These are phyloP conservation scores for Uropetala carovei DNA, from an alignment of 2,888 invertebrate species.

Conservation along the genomic window DNA sequence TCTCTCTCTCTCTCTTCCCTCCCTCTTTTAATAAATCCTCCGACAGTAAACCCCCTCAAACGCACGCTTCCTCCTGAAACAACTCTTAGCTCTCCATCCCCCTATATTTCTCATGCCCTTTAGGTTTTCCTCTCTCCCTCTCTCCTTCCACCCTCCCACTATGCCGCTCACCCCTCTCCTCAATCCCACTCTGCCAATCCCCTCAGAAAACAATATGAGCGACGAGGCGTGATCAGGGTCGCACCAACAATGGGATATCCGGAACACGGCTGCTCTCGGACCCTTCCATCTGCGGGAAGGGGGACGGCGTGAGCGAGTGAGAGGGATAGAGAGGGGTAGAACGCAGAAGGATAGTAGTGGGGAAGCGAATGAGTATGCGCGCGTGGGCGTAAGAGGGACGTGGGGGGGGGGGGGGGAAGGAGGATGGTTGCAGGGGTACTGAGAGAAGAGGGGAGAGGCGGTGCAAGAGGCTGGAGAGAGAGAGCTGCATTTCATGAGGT, in stretches of 20 bases:
- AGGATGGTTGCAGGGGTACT: too few species aligned
- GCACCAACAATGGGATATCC: constrained; percentile 55
- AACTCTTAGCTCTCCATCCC: constrained; percentile 3
- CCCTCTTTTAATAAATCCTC: constrained; percentile 23
- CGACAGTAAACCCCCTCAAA: neutral
- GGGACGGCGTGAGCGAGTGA: constrained; percentile 13
- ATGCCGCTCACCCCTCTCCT: neutral
- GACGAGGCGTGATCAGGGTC: constrained; percentile 58
- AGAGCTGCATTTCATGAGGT: constrained; percentile 26
- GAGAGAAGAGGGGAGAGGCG: neutral
- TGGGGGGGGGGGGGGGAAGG: neutral
- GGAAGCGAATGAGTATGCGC: neutral
- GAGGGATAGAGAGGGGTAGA: neutral
- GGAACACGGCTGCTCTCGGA: constrained; percentile 38
- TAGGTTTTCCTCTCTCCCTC: neutral
- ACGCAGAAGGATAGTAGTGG: neutral
- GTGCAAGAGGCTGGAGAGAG: neutral
- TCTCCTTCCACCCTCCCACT: neutral
- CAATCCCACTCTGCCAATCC: constrained; percentile 49
- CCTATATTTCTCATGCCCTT: neutral
- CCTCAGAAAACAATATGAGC: constrained; percentile 55
- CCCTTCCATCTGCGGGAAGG: constrained; percentile 18
- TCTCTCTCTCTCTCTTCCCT: neutral
- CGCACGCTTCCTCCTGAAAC: neutral
- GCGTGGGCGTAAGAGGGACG: neutral